These are phyloP conservation scores for Neotoma lepida DNA, from an alignment of 2,113 vertebrate species.

Conservation along the genomic window DNA sequence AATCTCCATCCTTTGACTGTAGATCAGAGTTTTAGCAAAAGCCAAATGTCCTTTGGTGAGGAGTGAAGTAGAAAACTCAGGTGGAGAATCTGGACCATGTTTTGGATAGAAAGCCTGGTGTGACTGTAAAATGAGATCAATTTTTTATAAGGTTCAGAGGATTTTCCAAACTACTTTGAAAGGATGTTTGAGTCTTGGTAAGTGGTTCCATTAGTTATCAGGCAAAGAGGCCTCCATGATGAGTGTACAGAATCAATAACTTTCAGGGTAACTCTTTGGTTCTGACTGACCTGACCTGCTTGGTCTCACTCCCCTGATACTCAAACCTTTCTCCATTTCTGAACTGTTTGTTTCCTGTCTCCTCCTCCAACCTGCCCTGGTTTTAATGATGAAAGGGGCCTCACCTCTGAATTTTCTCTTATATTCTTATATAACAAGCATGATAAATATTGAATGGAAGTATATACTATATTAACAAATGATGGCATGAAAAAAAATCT, in stretches of 20 bases:
- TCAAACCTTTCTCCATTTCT: neutral
- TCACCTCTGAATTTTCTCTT: neutral
- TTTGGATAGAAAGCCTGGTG: slow-evolving; percentile 12
- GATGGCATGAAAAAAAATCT: slow-evolving; percentile 25
- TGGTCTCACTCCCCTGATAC: neutral
- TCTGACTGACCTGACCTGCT: neutral
- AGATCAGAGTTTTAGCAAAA: slow-evolving; percentile 64
- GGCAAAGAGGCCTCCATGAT: neutral
- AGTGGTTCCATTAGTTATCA: slow-evolving; percentile 25
- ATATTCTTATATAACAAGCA: neutral
- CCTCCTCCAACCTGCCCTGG: neutral
- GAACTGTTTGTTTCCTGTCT: neutral
- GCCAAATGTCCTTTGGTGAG: slow-evolving; percentile 41
- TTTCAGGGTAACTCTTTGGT: neutral
- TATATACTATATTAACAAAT: neutral
- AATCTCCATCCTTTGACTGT: slow-evolving; percentile 61
- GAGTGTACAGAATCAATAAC: neutral
- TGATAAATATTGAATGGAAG: neutral
- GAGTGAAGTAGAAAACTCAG: slow-evolving; percentile 37
- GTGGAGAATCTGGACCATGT: slow-evolving; percentile 24
- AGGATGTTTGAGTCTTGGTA: slow-evolving; percentile 25
- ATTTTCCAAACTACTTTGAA: slow-evolving; percentile 44
- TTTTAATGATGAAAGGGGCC: neutral
- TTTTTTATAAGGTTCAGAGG: neutral
- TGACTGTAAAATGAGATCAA: slow-evolving; percentile 4